These are phyloP conservation scores for Etia nguti DNA, from an alignment of 2,113 vertebrate genomes.

Conservation along the genomic window DNA sequence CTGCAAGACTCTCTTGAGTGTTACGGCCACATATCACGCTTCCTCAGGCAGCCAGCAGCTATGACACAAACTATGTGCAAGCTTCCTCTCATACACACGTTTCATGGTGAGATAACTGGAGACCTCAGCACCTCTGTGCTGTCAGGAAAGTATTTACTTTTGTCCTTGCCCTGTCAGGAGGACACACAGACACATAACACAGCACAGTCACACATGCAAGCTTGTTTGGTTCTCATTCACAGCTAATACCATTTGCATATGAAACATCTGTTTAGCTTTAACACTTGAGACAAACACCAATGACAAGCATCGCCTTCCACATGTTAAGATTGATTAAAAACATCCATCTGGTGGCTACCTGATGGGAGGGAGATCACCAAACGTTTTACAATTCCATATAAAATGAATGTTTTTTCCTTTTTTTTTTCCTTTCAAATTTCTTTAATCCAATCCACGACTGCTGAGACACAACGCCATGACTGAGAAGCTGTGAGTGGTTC, in stretches of 20 bases:
- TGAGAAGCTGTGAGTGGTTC: background rate
- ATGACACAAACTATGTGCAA: conserved; percentile 40
- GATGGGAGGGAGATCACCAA: background rate
- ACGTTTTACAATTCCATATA: background rate
- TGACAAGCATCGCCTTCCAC: background rate
- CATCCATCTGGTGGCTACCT: background rate
- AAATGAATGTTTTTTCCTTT: background rate
- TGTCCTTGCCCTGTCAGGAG: background rate
- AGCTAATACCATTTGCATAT: conserved; percentile 25
- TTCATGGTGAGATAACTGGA: conserved; percentile 44
- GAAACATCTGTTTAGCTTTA: conserved; percentile 34
- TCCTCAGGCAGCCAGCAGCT: conserved; percentile 46
- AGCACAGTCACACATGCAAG: background rate
- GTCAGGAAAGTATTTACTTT: conserved; percentile 47
- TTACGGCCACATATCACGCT: conserved; percentile 47
- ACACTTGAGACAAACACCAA: background rate
- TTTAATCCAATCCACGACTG: background rate
- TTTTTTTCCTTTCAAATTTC: background rate
- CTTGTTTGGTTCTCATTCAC: conserved; percentile 27
- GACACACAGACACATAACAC: background rate
- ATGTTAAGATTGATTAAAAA: background rate
- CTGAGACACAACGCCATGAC: background rate
- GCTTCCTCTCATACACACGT: conserved; percentile 36
- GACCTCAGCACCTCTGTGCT: conserved; percentile 26
- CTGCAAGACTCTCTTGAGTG: conserved; percentile 42